Conservation (phyloP, 2,888 invertebrate genomes). For the Luffia ferchaultella region DNA sequence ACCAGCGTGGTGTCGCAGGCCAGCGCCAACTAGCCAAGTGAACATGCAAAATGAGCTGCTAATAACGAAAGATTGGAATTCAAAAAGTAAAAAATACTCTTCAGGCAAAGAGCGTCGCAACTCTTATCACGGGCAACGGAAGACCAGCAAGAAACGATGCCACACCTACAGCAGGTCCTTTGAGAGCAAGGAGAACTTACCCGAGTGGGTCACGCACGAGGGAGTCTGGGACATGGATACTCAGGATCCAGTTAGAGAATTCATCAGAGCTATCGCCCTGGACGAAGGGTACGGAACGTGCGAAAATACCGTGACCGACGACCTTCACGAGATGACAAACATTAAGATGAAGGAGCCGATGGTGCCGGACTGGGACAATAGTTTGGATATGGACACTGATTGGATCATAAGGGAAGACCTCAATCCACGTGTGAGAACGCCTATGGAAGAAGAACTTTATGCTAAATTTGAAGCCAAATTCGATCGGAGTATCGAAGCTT, state of each 20-base stretch:
- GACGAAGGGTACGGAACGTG: conserved; percentile 63
- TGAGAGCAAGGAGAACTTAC: conserved; percentile 51
- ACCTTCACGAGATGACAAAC: conserved; percentile 32
- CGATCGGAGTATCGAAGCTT: conserved; percentile 71
- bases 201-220: conserved; percentile 64
- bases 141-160: conserved; percentile 41
- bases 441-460: conserved; percentile 58
- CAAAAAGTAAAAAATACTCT: conserved; percentile 38
- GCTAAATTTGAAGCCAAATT: conserved; percentile 73
- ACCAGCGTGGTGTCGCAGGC: conserved; percentile 51
- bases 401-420: conserved; percentile 42
- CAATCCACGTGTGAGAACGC: conserved; percentile 32
- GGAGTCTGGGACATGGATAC: conserved; percentile 60
- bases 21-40: conserved; percentile 28
- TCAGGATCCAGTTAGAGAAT: conserved; percentile 56
- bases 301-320: conserved; percentile 54
- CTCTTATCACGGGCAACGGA: conserved; percentile 46
- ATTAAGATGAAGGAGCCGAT: conserved; percentile 29
- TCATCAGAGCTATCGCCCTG: conserved; percentile 49
- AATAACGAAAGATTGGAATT: conserved; percentile 42
- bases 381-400: conserved; percentile 33
- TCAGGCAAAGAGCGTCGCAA: conserved; percentile 51
- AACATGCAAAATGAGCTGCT: conserved; percentile 51
- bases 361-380: conserved; percentile 47
- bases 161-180: conserved; percentile 49